Conservation (phyloP, 1,140 invertebrate genomes). For the Phymastichus coffea region DNA sequence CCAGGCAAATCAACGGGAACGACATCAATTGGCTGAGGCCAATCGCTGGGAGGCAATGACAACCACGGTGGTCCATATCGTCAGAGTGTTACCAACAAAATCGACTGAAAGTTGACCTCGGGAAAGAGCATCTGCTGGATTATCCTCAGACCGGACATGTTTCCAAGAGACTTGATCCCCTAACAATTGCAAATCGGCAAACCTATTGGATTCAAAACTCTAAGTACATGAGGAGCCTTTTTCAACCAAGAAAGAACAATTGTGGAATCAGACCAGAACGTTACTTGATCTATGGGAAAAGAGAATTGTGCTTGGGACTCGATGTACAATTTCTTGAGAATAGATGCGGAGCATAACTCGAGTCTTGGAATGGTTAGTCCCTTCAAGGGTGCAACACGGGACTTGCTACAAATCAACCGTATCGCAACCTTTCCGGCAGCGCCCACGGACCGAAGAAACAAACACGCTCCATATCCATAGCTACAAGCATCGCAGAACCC, state of each 20-base stretch:
- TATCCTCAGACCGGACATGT: too few relatives aligned
- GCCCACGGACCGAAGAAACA: background rate
- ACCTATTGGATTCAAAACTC: background rate
- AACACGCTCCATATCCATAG: background rate
- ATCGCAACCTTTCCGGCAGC: background rate
- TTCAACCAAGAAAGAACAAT: too few relatives aligned
- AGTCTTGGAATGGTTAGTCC: constrained; percentile 38
- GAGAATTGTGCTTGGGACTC: constrained; percentile 19
- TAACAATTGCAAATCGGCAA: too few relatives aligned
- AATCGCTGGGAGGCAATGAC: too few relatives aligned
- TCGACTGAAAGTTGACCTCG: too few relatives aligned
- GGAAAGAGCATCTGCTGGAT: too few relatives aligned
- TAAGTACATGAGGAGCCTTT: background rate
- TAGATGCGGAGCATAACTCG: constrained; percentile 31
- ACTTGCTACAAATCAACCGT: background rate
- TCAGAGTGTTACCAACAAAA: too few relatives aligned
- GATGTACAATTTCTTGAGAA: constrained; percentile 31
- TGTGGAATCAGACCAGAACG: constrained; percentile 34
- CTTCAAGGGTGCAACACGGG: background rate
- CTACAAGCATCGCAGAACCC: background rate
- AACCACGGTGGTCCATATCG: too few relatives aligned
- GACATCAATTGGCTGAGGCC: too few relatives aligned
- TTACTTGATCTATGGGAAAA: background rate
- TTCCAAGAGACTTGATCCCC: too few relatives aligned
- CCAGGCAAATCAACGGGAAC: too few relatives aligned